Evolutionary conservation across 2,113 vertebrate genomes (phyloP).

Genomic region (Andinoacara biseriatus): DNA sequence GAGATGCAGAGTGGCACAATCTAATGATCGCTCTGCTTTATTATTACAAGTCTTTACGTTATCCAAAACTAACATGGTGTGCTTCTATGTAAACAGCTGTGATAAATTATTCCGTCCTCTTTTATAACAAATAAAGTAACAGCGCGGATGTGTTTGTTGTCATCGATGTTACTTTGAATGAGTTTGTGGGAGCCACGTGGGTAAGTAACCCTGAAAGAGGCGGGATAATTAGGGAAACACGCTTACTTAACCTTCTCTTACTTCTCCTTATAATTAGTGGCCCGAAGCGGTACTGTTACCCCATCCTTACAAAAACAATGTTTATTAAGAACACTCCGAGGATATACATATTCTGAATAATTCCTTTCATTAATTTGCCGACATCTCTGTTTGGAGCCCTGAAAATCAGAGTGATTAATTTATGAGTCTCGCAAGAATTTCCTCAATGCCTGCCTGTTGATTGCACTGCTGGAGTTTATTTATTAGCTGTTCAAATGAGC

Average conservation of each 20-base stretch:
- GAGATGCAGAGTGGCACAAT: conserved; percentile 54
- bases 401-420: conserved; percentile 84
- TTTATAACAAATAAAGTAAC: conserved; percentile 18
- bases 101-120: conserved; percentile 15
- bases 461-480: conserved; percentile 81
- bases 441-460: conserved; percentile 82
- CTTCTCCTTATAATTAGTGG: conserved; percentile 77
- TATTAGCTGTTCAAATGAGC: conserved; percentile 78
- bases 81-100: conserved; percentile 29
- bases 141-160: conserved; percentile 31
- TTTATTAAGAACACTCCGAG: conserved; percentile 80
- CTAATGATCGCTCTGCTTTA: conserved; percentile 35
- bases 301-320: conserved; percentile 83
- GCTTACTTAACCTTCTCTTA: conserved; percentile 80
- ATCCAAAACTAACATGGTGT: conserved; percentile 43
- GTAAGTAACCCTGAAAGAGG: conserved; percentile 69
- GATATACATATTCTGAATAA: conserved; percentile 82
- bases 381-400: conserved; percentile 78
- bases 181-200: conserved; percentile 58
- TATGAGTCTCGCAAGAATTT: conserved; percentile 79
- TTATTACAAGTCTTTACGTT: conserved; percentile 44
- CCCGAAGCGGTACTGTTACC: conserved; percentile 75
- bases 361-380: conserved; percentile 83
- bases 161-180: conserved; percentile 29
- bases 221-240: conserved; percentile 77